Percentiles rank a stretch among this genome's conserved stretches.
These are phyloP conservation scores for Rhingia rostrata DNA, from an alignment of 2,888 invertebrate species.

Conservation along the genomic window DNA sequence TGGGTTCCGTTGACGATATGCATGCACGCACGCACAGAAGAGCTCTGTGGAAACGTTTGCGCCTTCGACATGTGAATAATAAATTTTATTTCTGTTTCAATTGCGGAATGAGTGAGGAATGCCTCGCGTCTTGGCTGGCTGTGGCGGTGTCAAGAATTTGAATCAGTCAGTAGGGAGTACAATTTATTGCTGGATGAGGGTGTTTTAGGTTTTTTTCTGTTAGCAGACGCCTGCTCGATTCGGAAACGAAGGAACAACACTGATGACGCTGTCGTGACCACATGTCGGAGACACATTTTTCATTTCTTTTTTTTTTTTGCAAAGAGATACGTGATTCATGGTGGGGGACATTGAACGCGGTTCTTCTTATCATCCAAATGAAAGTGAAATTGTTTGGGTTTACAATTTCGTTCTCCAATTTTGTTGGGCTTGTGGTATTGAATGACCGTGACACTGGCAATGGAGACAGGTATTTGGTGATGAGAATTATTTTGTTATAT, in stretches of 20 bases:
- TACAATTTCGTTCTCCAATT: constrained; percentile 17
- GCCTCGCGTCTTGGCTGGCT: constrained; percentile 27
- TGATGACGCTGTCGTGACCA: constrained; percentile 21
- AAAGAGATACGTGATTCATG: constrained; percentile 42
- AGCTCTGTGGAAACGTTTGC: constrained; percentile 25
- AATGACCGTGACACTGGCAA: constrained; percentile 53
- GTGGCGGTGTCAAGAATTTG: constrained; percentile 58
- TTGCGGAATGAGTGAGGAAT: constrained; percentile 54
- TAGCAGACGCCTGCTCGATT: constrained; percentile 19
- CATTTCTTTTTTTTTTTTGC: constrained; percentile 26
- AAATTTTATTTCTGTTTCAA: constrained; percentile 51
- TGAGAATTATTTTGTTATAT: neutral
- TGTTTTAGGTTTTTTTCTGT: constrained; percentile 18
- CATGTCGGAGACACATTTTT: constrained; percentile 34
- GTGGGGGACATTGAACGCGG: constrained; percentile 12
- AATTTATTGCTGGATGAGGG: constrained; percentile 43
- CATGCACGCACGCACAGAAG: constrained; percentile 17
- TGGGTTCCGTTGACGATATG: constrained; percentile 54
- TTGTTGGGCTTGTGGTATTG: constrained; percentile 21
- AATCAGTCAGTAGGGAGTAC: constrained; percentile 56
- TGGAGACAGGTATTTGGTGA: constrained; percentile 14
- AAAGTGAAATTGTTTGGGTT: constrained; percentile 53
- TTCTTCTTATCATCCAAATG: constrained; percentile 47
- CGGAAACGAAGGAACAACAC: constrained; percentile 10
- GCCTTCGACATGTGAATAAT: constrained; percentile 66